Evolutionary conservation across 2,113 vertebrate species (phyloP).

Genomic region (Pterocles burchelli): DNA sequence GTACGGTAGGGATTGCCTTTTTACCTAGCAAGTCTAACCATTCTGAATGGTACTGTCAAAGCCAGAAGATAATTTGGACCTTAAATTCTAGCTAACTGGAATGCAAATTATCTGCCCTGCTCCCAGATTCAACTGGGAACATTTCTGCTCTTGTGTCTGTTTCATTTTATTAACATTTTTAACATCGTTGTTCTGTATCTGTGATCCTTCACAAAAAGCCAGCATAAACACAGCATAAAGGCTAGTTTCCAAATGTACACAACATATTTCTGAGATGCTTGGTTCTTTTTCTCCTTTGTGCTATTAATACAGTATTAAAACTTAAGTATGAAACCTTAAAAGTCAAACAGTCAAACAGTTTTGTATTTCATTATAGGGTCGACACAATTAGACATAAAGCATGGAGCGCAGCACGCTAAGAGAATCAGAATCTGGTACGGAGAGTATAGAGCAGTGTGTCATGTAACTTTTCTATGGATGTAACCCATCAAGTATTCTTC

Average conservation of each 20-base stretch:
- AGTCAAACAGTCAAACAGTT: background rate
- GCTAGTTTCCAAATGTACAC: background rate
- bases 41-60: background rate
- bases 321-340: background rate
- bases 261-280: background rate
- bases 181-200: background rate
- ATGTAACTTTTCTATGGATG: background rate
- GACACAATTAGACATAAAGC: background rate
- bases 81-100: background rate
- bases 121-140: background rate
- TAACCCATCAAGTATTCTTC: background rate
- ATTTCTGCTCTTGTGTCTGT: background rate
- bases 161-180: background rate
- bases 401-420: background rate
- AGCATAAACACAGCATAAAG: background rate
- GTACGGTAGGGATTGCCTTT: background rate
- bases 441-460: background rate
- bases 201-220: background rate
- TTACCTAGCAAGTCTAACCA: background rate
- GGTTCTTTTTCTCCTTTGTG: background rate
- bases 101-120: background rate
- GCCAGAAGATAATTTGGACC: background rate
- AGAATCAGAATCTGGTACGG: background rate
- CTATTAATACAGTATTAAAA: background rate
- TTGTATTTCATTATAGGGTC: background rate